Evolutionary conservation across 1,140 invertebrate genomes (phyloP).

Genomic region (Philaenus spumarius): DNA sequence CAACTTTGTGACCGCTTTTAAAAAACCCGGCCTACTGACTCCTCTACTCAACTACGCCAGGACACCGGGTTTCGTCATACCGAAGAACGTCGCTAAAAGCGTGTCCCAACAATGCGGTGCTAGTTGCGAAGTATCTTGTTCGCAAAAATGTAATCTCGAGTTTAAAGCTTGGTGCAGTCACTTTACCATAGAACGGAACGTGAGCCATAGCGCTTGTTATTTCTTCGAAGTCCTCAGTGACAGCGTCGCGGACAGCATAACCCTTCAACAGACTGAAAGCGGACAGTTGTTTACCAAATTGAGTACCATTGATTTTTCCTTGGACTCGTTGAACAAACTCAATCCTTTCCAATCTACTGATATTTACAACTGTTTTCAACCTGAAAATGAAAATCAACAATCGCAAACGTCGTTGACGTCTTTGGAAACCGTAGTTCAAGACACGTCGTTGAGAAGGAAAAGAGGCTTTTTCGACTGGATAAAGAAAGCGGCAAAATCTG

Average conservation of each 20-base stretch:
- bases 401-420: constrained; percentile 7
- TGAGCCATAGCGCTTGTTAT: background rate
- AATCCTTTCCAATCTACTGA: constrained; percentile 9
- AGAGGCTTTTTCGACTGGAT: constrained; percentile 12
- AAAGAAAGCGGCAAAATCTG: constrained; percentile 10
- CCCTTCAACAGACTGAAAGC: background rate
- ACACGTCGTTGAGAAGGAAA: background rate
- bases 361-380: constrained; percentile 13
- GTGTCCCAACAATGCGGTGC: background rate
- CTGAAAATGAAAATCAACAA: background rate
- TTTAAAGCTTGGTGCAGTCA: constrained; percentile 3
- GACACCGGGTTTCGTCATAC: constrained; percentile 6
- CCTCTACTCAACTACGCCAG: constrained; percentile 5
- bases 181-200: background rate
- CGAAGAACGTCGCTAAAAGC: background rate
- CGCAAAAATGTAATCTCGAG: constrained; percentile 4
- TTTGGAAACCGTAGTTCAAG: background rate
- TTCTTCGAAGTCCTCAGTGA: constrained; percentile 1
- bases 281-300: constrained; percentile 1
- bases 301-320: constrained; percentile 8
- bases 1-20: constrained; percentile 2
- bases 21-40: constrained; percentile 10
- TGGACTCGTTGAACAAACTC: constrained; percentile 6
- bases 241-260: background rate
- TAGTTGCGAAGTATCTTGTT: constrained; percentile 8